Base-by-base conservation (phyloP, 1,140 invertebrate genomes). In the Ceratitis capitata region DNA sequence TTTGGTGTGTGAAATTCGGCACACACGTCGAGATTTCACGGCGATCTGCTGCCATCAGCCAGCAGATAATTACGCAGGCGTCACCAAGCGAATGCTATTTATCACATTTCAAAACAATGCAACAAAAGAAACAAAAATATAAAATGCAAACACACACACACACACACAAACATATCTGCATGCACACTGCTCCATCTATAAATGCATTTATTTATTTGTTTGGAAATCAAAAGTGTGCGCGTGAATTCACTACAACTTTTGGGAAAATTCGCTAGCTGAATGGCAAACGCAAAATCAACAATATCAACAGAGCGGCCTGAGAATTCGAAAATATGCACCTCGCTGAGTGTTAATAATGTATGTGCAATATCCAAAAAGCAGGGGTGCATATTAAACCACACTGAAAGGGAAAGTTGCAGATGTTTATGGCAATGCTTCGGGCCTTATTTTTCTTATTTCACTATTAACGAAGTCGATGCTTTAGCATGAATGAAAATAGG, bases 371-470 rank as follows among this genome's bases (percentile, higher is more conserved):
- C 7, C 45, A 58, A 69, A 69, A 39, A 19, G 61, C 29, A 69
- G 32, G 61, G 61, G 61, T 69, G 61, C 61, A 69, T 39, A 69
- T 69, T 5, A 39, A 69, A 35, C 32, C 61, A 16, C 61, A 69
- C n/a, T n/a, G 61, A 69, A 69, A 69, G 61, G 61, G 61, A 69
- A 69, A 69, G 61, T 39, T 69, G 61, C 61, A 69, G 61, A 69
- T 69, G 61, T 69, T 69, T n/a, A 12, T 69, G 19, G 61, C 32
- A 19, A 14, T 16, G 61, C 32, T 32, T 29, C 61, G 14, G 16
- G 61, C 61, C 35, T 69, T 35, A 14, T 32, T 69, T 32, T 69
- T 19, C 61, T 69, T 69, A 69, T 19, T 69, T 69, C 61, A 69
- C 61, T 39, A 69, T 39, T 69, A n/a, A 69, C 39, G 14, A 39